Percentiles rank a stretch among this genome's conserved stretches.
These are phyloP conservation scores for Epizoanthus stellaris DNA, from an alignment of 92 coral and sea anemone genomes.

Conservation along the genomic window DNA sequence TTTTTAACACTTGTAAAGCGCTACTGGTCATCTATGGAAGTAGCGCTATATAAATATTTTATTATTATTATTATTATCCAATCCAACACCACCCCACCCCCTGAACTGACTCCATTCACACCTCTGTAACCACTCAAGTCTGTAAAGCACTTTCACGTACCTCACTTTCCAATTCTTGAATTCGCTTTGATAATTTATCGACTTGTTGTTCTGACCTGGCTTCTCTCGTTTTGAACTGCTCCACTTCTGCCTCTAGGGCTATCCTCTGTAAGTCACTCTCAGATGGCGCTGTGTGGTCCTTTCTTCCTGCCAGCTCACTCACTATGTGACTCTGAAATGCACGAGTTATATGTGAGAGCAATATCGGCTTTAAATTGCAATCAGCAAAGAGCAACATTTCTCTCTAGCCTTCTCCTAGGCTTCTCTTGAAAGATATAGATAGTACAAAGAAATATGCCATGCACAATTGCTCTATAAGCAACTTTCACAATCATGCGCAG, in stretches of 20 bases:
- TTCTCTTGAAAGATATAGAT: background rate
- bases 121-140: no score
- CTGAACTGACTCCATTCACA: no score
- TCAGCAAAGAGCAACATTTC: background rate
- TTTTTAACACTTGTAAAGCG: no score
- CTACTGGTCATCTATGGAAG: no score
- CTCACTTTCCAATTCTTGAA: slow-evolving; percentile 79
- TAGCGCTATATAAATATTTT: no score
- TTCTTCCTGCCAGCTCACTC: slow-evolving; percentile 74
- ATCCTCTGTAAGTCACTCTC: slow-evolving; percentile 76
- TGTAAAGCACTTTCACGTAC: slow-evolving; percentile 38
- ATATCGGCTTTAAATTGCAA: background rate
- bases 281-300: slow-evolving; percentile 68
- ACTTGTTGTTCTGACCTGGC: slow-evolving; percentile 67
- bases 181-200: slow-evolving; percentile 66
- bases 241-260: slow-evolving; percentile 81
- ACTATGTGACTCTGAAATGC: slow-evolving; percentile 73
- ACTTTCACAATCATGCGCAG: no score
- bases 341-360: background rate
- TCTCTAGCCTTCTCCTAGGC: background rate
- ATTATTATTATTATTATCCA: no score
- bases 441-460: background rate
- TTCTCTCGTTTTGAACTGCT: slow-evolving; percentile 69
- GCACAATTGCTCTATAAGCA: no score
- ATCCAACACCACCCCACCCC: background rate